Evolutionary conservation across 2,888 invertebrate species (phyloP).

Genomic region (Mylabris sibirica): DNA sequence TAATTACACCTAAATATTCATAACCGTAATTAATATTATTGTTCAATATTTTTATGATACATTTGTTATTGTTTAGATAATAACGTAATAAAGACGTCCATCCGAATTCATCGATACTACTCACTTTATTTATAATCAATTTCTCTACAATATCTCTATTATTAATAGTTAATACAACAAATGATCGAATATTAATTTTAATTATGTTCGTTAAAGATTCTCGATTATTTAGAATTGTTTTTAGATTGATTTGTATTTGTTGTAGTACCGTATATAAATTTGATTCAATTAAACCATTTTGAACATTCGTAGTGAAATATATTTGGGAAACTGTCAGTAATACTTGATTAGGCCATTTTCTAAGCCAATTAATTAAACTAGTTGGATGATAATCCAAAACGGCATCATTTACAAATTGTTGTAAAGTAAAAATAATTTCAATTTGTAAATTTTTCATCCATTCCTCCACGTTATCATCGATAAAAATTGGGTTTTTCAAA

Average conservation of each 20-base stretch:
- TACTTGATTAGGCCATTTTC: constrained; percentile 27
- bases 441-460: constrained; percentile 82
- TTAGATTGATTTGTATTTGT: constrained; percentile 19
- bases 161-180: constrained; percentile 81
- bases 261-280: constrained; percentile 10
- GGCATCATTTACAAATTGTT: constrained; percentile 22
- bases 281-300: constrained; percentile 20
- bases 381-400: constrained; percentile 16
- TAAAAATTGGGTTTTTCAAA: constrained; percentile 68
- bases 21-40: constrained; percentile 79
- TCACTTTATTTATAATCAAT: constrained; percentile 68
- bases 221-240: constrained; percentile 10
- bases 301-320: constrained; percentile 22
- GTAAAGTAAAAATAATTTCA: constrained; percentile 69
- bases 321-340: constrained; percentile 24
- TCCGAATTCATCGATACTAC: constrained; percentile 76
- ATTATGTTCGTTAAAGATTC: constrained; percentile 15
- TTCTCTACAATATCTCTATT: constrained; percentile 77
- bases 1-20: constrained; percentile 81
- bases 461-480: constrained; percentile 77
- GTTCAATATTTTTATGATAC: constrained; percentile 74
- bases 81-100: constrained; percentile 82
- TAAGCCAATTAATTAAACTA: constrained; percentile 22
- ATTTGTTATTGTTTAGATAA: constrained; percentile 69
- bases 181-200: constrained; percentile 75